Conservation (phyloP, 2,888 invertebrate species). For the Merodon equestris region DNA sequence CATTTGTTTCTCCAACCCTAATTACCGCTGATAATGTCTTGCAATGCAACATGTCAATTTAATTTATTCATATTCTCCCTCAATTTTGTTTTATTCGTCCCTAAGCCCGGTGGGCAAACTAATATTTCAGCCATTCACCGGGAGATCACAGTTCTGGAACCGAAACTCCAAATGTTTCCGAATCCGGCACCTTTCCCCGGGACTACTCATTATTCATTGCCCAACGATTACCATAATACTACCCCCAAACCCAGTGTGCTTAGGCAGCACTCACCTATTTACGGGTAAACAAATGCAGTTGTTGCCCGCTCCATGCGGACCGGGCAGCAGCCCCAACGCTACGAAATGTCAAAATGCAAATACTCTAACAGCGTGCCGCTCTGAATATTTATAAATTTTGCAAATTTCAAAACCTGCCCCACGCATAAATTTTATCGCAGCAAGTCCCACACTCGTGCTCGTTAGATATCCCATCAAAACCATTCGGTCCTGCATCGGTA, state of each 20-base stretch:
- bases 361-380: slow-evolving; percentile 8
- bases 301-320: neutral
- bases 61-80: neutral
- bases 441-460: slow-evolving; percentile 33
- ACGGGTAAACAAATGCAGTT: slow-evolving; percentile 2
- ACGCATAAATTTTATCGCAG: slow-evolving; percentile 16
- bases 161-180: too few relatives aligned
- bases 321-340: too few relatives aligned
- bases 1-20: too few relatives aligned
- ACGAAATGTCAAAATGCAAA: slow-evolving; percentile 25
- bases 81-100: neutral
- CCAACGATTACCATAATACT: slow-evolving; percentile 14
- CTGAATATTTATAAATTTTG: slow-evolving; percentile 35
- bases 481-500: slow-evolving; percentile 2
- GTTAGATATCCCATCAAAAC: slow-evolving; percentile 42
- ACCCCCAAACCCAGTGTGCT: slow-evolving; percentile 3
- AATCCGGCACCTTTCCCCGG: neutral
- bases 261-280: slow-evolving; percentile 13
- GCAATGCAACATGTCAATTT: neutral
- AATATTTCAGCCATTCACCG: neutral
- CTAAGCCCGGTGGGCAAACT: too few relatives aligned
- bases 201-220: slow-evolving; percentile 5
- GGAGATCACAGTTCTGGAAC: too few relatives aligned
- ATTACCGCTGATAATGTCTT: neutral
- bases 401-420: slow-evolving; percentile 18